phyloP scores from a whole-genome alignment of 2,113 vertebrate genomes.

The Trogon melanurus region DNA sequence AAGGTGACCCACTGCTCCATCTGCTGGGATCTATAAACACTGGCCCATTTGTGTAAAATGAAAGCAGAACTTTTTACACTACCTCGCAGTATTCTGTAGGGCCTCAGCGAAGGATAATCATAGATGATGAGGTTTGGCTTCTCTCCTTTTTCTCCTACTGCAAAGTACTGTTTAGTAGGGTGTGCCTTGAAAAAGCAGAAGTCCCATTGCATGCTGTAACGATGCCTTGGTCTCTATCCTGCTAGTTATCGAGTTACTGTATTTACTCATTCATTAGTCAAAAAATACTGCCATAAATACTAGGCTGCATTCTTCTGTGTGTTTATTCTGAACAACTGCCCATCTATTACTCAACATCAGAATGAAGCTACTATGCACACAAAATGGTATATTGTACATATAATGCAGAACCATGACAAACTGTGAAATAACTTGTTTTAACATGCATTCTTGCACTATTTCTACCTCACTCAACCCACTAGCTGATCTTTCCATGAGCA shows the following conservation, averaged over 20 bases:
- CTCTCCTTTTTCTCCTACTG: conserved; percentile 89
- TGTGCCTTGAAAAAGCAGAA: conserved; percentile 80
- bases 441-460: neutral
- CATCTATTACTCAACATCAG: neutral
- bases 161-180: conserved; percentile 82
- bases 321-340: neutral
- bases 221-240: neutral
- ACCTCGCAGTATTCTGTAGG: conserved; percentile 88
- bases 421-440: neutral
- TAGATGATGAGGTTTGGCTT: conserved; percentile 88
- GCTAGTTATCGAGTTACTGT: neutral
- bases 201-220: conserved; percentile 13
- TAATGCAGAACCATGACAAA: neutral
- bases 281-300: neutral
- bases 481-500: neutral
- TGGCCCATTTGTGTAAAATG: neutral
- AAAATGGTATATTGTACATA: neutral
- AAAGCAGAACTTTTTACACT: neutral
- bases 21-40: neutral
- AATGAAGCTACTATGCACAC: neutral
- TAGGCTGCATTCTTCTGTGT: neutral
- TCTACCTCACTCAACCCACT: neutral
- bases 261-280: neutral
- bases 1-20: neutral
- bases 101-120: conserved; percentile 85